A percentile compares a stretch with the other conserved stretches of the same genome.
Conservation (phyloP, 1,140 invertebrate species). For the Drosophila subobscura region DNA sequence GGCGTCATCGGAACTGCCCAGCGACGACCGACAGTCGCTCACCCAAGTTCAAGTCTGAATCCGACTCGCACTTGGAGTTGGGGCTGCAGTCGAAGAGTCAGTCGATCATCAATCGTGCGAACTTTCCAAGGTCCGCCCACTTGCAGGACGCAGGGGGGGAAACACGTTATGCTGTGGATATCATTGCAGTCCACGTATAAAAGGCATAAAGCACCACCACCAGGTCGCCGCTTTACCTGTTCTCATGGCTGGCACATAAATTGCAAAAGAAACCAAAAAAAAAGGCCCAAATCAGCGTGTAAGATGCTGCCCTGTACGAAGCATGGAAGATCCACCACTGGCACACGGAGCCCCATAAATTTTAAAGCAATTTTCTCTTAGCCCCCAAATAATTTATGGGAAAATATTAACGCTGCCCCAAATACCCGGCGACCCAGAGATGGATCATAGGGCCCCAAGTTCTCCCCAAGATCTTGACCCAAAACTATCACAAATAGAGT, state of each 20-base stretch:
- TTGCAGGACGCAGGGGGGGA: constrained; percentile 33
- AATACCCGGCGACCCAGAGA: constrained; percentile 30
- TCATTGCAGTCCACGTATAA: constrained; percentile 51
- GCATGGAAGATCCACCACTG: too few relatives aligned
- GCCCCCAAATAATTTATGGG: constrained; percentile 73
- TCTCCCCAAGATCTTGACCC: constrained; percentile 15
- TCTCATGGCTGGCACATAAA: constrained; percentile 57
- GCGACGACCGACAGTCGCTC: constrained; percentile 12
- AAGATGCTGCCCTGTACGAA: constrained; percentile 27
- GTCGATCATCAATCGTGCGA: constrained; percentile 81
- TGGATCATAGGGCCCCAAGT: constrained; percentile 9
- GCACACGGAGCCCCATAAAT: constrained; percentile 55
- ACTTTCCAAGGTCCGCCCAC: constrained; percentile 74
- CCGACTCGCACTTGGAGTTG: neutral
- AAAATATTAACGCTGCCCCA: constrained; percentile 73
- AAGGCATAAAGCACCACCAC: constrained; percentile 21
- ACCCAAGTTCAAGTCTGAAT: constrained; percentile 1
- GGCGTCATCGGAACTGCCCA: constrained; percentile 65
- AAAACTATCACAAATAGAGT: constrained; percentile 66
- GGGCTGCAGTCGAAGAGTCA: neutral
- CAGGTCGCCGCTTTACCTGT: constrained; percentile 46
- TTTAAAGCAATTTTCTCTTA: constrained; percentile 78
- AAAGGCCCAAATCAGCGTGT: constrained; percentile 77
- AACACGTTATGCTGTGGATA: constrained; percentile 63
- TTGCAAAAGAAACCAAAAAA: constrained; percentile 56